Base-by-base conservation (phyloP, 2,797 vertebrate genomes). In the Melanotaenia parkinsoni region DNA sequence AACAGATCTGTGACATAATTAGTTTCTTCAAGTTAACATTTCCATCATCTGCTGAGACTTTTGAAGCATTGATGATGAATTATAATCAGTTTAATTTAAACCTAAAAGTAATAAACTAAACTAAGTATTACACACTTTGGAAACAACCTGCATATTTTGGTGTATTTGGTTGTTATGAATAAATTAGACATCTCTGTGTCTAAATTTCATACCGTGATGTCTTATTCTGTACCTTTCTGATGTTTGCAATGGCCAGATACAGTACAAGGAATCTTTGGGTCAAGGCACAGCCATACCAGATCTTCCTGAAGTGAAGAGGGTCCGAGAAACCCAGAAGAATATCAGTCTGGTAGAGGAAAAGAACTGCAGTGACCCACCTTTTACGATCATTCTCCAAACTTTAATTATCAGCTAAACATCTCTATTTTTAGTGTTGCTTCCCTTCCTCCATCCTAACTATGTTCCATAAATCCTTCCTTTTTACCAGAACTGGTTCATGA, bases 241-340 rank as follows among this genome's bases (percentile, higher is more conserved):
- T 63, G 63, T 81, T 13, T 87, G 24, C 60, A 51, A 79, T 40
- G 86, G 57, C 60, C 91, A 99, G 98, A 96, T 98, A 78, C 98
- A 96, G 83, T 99, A 99, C 95, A 99, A 98, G 95, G 96, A 99
- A 26, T 91, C 86, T 72, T 86, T 98, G 91, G 96, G 97, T 85
- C 95, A 95, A 90, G 97, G 97, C 76, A 99, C 95, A 13, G 93
- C 97, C 63, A 96, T 99, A 79, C 80, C 97, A 45, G 98, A 99
- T 64, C 96, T 97, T n/a, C 98, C 98, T 0, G 98, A 99, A 91
- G 94, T 99, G 92, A 97, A 98, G 90, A 95, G 98, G 11, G 96
- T 98, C 90, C 95, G 96, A 94, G 95, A 99, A 91, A 97, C 96
- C 0, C 98, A 99, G 97, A 98, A 97, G 94, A 95, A 99, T 95